Percentiles rank a stretch among this genome's conserved stretches.
Evolutionary conservation across 1,140 invertebrate genomes (phyloP).

Genomic region (Drosophila kikkawai): DNA sequence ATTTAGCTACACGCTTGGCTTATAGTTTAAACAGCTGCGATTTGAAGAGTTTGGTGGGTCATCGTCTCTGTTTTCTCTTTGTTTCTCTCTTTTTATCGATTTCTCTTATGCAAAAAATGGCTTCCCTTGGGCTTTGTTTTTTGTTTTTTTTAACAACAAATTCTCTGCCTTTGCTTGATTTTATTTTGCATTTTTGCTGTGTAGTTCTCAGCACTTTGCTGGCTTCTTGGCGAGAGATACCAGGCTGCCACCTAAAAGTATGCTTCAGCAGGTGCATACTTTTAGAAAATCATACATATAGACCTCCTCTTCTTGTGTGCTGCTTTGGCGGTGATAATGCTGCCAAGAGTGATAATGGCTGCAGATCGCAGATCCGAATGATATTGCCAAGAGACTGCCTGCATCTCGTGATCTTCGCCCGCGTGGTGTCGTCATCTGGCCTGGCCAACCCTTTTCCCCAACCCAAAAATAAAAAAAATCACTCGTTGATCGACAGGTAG

Average conservation of each 20-base stretch:
- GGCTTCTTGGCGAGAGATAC: slow-evolving; percentile 7
- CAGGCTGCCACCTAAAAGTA: slow-evolving; percentile 62
- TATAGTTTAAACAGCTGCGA: slow-evolving; percentile 30
- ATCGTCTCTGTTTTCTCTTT: neutral
- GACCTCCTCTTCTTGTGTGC: too few species aligned
- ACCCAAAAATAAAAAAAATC: slow-evolving; percentile 3
- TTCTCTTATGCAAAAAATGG: slow-evolving; percentile 21
- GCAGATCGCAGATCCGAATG: slow-evolving; percentile 9
- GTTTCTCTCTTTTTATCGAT: slow-evolving; percentile 13
- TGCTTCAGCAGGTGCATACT: slow-evolving; percentile 27
- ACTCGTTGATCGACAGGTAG: slow-evolving; percentile 32
- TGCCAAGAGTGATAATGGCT: slow-evolving; percentile 12
- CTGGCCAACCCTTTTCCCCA: slow-evolving; percentile 17
- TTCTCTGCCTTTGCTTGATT: slow-evolving; percentile 6
- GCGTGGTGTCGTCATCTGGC: slow-evolving; percentile 54
- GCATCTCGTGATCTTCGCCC: slow-evolving; percentile 73
- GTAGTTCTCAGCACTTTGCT: slow-evolving; percentile 20
- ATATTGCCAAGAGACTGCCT: slow-evolving; percentile 51
- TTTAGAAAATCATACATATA: neutral
- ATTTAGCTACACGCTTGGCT: slow-evolving; percentile 2
- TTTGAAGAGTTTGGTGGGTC: neutral
- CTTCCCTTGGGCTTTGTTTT: neutral
- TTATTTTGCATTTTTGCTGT: slow-evolving; percentile 2
- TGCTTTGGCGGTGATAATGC: slow-evolving; percentile 5
- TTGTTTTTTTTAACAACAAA: slow-evolving; percentile 2